Percentiles rank a stretch among this genome's conserved stretches.
phyloP scores from a whole-genome alignment of 2,113 vertebrate species.

The Ranitomeya variabilis region DNA sequence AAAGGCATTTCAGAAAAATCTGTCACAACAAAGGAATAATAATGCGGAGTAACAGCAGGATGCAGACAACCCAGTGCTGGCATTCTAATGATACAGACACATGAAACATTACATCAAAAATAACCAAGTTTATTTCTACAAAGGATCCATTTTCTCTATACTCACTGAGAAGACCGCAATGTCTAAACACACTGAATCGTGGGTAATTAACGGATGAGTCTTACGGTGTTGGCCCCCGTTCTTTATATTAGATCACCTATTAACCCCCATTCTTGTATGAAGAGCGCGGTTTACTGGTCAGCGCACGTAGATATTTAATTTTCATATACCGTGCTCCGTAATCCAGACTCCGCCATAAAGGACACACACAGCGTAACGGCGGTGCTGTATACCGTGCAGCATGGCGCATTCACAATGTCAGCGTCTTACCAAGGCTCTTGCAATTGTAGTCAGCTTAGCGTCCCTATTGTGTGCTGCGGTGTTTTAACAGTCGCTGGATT shows the following conservation, averaged over 20 bases:
- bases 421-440: conserved; percentile 21
- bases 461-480: conserved; percentile 34
- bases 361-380: conserved; percentile 20
- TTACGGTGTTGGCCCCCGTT: background rate
- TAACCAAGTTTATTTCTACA: conserved; percentile 36
- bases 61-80: conserved; percentile 48
- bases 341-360: background rate
- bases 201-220: background rate
- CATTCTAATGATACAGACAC: conserved; percentile 52
- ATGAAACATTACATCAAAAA: conserved; percentile 47
- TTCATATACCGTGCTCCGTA: background rate
- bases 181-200: conserved; percentile 15
- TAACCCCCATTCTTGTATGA: background rate
- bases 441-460: conserved; percentile 27
- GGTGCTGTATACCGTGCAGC: conserved; percentile 29
- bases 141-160: conserved; percentile 40
- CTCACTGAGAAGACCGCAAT: background rate
- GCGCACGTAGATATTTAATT: background rate
- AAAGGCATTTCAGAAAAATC: conserved; percentile 51
- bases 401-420: conserved; percentile 1
- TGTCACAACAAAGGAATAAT: conserved; percentile 58
- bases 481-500: conserved; percentile 48
- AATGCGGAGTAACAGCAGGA: conserved; percentile 42
- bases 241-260: background rate
- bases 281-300: background rate